A percentile compares a stretch with the other conserved stretches of the same genome.
phyloP scores from a whole-genome alignment of 2,113 vertebrate genomes.

The Daphoenositta chrysoptera region DNA sequence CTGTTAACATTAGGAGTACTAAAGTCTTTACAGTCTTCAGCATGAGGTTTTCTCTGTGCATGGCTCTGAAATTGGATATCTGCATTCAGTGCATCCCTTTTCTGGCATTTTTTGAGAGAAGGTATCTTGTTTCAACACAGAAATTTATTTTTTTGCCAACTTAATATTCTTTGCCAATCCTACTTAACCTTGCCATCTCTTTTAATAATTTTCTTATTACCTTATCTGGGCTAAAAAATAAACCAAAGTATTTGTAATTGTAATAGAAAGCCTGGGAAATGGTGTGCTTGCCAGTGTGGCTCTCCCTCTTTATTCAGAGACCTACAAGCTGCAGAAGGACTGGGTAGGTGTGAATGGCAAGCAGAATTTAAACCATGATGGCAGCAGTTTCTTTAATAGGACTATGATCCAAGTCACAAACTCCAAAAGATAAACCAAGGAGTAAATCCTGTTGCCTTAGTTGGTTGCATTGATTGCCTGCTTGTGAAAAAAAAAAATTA shows the following conservation, averaged over 20 bases:
- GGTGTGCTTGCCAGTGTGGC: accelerated
- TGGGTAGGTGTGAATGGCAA: neutral
- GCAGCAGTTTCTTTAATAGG: neutral
- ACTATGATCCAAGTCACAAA: neutral
- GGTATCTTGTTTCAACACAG: neutral
- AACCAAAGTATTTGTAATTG: neutral
- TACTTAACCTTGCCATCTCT: neutral
- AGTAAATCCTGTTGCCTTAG: neutral
- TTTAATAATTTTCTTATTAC: neutral
- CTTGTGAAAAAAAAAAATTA: neutral
- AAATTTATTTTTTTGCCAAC: neutral
- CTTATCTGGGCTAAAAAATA: neutral
- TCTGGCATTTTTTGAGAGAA: neutral
- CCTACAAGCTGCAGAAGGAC: neutral
- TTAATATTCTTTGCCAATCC: neutral
- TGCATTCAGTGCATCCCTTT: neutral
- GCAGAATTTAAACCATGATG: neutral
- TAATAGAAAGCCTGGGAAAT: neutral
- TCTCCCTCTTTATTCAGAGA: neutral
- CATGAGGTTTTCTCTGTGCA: neutral
- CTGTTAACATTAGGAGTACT: neutral
- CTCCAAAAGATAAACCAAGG: neutral
- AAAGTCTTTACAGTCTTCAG: neutral
- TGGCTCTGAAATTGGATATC: neutral
- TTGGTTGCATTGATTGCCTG: neutral